A percentile compares a stretch with the other conserved stretches of the same genome.
Conservation (phyloP, 92 coral and sea anemone species). For the Zoanthus gigantus region DNA sequence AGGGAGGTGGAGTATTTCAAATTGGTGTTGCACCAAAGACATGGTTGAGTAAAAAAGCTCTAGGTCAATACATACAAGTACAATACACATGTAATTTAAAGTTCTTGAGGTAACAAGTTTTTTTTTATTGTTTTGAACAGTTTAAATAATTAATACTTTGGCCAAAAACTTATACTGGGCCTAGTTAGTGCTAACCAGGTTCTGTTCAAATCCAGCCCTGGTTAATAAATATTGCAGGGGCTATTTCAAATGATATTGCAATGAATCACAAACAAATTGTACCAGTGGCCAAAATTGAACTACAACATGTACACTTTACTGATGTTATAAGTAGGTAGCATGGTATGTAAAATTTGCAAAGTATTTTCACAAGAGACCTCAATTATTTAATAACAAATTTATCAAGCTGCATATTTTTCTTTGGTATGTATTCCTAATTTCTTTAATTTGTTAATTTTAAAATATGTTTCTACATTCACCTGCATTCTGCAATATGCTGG, state of each 20-base stretch:
- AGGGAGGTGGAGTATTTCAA: not conserved
- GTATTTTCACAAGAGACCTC: not conserved
- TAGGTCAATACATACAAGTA: no score
- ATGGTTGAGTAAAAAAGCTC: no score
- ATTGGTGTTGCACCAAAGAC: constrained; percentile 3
- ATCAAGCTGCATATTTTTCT: not conserved
- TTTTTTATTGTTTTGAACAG: not conserved
- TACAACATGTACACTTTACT: not conserved
- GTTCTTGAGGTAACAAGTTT: no score
- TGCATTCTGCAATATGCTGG: constrained; percentile 37
- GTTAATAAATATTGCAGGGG: not conserved
- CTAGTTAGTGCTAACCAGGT: not conserved
- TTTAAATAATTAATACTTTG: not conserved
- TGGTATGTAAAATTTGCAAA: not conserved
- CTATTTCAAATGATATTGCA: not conserved
- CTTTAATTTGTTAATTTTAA: not conserved
- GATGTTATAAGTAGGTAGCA: constrained; percentile 7
- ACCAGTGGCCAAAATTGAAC: constrained; percentile 1
- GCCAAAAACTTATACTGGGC: not conserved
- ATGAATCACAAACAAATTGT: not conserved
- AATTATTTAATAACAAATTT: not conserved
- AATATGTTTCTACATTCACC: not conserved
- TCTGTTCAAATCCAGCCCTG: not conserved
- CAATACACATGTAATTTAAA: no score
- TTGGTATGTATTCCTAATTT: constrained; percentile 15